Conservation (phyloP, 2,888 invertebrate genomes). For the Eupithecia inturbata region DNA sequence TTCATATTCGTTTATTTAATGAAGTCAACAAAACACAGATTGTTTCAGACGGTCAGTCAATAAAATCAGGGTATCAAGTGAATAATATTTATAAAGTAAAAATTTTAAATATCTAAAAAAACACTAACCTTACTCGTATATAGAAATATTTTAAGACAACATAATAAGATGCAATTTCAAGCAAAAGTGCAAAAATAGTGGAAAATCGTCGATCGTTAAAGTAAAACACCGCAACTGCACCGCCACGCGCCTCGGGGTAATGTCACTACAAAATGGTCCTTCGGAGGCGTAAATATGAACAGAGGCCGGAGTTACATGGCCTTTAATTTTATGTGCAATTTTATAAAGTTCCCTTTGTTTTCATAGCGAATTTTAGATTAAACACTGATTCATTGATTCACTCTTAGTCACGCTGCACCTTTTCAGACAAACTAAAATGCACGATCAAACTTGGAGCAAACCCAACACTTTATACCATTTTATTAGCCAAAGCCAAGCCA, state of each 20-base stretch:
- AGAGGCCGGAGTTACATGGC: not conserved
- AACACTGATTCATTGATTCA: too few species aligned
- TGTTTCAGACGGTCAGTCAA: too few species aligned
- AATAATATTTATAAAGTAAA: too few species aligned
- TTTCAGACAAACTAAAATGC: not conserved
- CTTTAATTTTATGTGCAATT: not conserved
- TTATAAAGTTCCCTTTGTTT: not conserved
- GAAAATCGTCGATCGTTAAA: constrained; percentile 41
- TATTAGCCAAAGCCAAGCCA: too few species aligned
- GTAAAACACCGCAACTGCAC: constrained; percentile 37
- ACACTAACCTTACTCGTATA: not conserved
- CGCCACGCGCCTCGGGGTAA: constrained; percentile 45
- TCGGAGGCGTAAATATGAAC: not conserved
- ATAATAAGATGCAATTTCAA: constrained; percentile 13
- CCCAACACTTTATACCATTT: too few species aligned
- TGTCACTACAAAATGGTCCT: constrained; percentile 48
- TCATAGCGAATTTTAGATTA: not conserved
- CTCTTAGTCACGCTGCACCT: not conserved
- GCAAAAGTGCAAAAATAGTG: constrained; percentile 20
- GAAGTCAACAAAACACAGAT: too few species aligned
- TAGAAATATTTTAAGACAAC: not conserved
- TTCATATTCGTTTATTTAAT: too few species aligned
- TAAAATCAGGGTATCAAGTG: too few species aligned
- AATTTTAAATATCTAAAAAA: not conserved
- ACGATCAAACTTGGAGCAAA: too few species aligned